These are phyloP conservation scores for Lytechinus pictus DNA, from an alignment of 35 echinoderm and acorn worm species.

Conservation along the genomic window DNA sequence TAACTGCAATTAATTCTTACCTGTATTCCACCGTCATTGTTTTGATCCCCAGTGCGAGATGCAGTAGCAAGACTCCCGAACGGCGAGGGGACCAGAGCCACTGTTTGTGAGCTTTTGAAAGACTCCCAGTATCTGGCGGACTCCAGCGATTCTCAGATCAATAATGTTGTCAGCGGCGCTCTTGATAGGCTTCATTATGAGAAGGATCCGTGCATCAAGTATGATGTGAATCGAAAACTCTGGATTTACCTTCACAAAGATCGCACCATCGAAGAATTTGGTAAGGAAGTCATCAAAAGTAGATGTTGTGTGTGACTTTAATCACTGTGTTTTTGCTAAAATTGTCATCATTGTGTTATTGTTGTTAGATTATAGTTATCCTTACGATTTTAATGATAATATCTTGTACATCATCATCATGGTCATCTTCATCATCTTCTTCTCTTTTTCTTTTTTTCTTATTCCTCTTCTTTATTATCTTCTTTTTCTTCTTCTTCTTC, in stretches of 20 bases:
- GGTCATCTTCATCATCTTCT: too few species aligned
- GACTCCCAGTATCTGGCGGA: constrained; percentile 87
- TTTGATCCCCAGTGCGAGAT: constrained; percentile 77
- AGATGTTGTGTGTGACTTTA: too few species aligned
- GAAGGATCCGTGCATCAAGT: constrained; percentile 96
- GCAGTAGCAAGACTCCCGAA: constrained; percentile 88
- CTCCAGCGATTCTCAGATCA: constrained; percentile 72
- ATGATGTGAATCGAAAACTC: constrained; percentile 79
- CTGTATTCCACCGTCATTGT: neutral
- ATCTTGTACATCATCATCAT: too few species aligned
- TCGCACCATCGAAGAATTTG: constrained; percentile 80
- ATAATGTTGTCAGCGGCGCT: constrained; percentile 91
- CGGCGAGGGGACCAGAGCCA: constrained; percentile 85
- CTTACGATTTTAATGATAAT: too few species aligned
- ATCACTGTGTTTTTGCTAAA: too few species aligned
- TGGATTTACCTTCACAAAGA: constrained; percentile 92
- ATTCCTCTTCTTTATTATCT: too few species aligned
- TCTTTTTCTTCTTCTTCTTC: too few species aligned
- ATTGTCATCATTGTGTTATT: too few species aligned
- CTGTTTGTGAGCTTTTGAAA: constrained; percentile 89
- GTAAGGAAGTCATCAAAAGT: constrained; percentile 48
- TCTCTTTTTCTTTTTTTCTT: too few species aligned
- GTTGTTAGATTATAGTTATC: too few species aligned
- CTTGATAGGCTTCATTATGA: constrained; percentile 95
- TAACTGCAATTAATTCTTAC: too few species aligned